Base-by-base conservation (phyloP, 2,888 invertebrate genomes). In the Nemoura dubitans region DNA sequence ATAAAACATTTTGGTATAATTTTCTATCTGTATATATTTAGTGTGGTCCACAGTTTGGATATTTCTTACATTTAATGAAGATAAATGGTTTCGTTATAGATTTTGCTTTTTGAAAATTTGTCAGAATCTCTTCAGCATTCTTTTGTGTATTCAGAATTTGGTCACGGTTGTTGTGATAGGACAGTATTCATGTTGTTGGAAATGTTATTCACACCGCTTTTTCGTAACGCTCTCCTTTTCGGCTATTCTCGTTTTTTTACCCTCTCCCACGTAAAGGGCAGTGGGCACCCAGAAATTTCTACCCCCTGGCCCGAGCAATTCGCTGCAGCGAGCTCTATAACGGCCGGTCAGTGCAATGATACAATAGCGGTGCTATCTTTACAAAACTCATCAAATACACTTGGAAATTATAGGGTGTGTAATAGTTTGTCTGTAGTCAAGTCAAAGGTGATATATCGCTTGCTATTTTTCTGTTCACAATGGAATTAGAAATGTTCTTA, bases 341-440 rank as follows among this genome's bases (percentile, higher is more conserved):
- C 83, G 36, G 25, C 42, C 83, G 83, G 83, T 83, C 83, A 83
- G 16, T 25, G 59, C 59, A 21, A 36, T 3, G 36, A 3, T 36
- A 36, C 36, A 36, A 36, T 36, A 59, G 59, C 83, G n/a, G 10
- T 5, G 26, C 83, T 25, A 36, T 43, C 43, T 25, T 83, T 43
- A 42, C 42, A 42, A 42, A 83, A 83, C 83, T 83, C 83, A 83
- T 83, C 83, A 83, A 83, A 42, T 78, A 21, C 36, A 25, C 27
- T 83, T 83, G 36, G n/a, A 83, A 42, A 83, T 83, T 83, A 83
- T 43, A 83, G 83, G 42, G 83, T 83, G 83, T 83, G 83, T 83
- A 83, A 83, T 83, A 43, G 83, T 83, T 42, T 83, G 83, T 83
- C 83, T 83, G 42, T 42, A n/a, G 26, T 26, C 21, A 7, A 78